Evolutionary conservation across 2,797 vertebrate species (phyloP).

Genomic region (Semaprochilodus insignis): DNA sequence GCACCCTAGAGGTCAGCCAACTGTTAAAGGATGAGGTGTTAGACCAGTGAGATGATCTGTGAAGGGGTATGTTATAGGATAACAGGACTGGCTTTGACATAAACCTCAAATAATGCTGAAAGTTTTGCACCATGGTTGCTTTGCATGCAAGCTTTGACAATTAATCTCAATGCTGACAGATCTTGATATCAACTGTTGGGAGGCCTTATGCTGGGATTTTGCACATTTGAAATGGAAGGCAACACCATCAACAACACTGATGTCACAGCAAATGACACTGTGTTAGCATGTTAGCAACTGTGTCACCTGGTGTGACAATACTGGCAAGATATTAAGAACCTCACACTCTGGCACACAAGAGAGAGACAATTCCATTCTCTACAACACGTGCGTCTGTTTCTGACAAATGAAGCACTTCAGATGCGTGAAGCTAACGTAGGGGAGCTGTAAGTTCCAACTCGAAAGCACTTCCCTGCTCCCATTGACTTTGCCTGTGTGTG

Average conservation of each 20-base stretch:
- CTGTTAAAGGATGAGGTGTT: conserved; percentile 72
- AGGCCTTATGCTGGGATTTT: conserved; percentile 4
- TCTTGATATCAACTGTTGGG: conserved; percentile 18
- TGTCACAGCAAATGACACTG: conserved; percentile 8
- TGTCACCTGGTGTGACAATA: conserved; percentile 24
- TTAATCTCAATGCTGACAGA: background rate
- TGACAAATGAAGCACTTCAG: conserved; percentile 42
- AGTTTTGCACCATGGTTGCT: background rate
- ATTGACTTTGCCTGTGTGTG: conserved; percentile 39
- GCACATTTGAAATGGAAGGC: conserved; percentile 11
- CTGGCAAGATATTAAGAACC: conserved; percentile 32
- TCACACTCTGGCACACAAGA: background rate
- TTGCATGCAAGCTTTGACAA: conserved; percentile 10
- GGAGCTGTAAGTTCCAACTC: conserved; percentile 36
- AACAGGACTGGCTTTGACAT: background rate
- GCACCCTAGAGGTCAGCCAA: conserved; percentile 72
- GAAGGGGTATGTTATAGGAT: conserved; percentile 65
- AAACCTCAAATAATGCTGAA: conserved; percentile 1
- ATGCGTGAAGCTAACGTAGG: conserved; percentile 8
- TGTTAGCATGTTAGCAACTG: conserved; percentile 10
- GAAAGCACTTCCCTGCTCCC: conserved; percentile 28
- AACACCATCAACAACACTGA: background rate
- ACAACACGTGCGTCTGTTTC: conserved; percentile 19
- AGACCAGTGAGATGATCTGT: conserved; percentile 76
- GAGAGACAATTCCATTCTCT: conserved; percentile 27